Conservation (phyloP, 2,797 vertebrate species). For the Malacoctenus gilli region DNA sequence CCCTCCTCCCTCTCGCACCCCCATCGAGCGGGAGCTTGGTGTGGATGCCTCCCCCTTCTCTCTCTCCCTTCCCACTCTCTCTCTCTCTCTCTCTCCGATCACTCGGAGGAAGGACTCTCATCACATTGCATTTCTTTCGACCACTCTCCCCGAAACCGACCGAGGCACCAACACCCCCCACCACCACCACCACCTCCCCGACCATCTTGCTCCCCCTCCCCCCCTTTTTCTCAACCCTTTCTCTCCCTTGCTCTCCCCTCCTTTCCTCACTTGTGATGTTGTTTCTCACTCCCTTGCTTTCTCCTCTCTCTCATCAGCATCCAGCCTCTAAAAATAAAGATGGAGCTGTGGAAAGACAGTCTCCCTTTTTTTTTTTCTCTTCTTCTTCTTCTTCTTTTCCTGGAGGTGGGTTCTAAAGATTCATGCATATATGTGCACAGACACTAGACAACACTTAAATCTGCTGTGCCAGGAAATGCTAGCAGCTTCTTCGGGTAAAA, state of each 20-base stretch:
- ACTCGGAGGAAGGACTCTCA: slow-evolving; percentile 68
- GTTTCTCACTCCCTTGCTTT: slow-evolving; percentile 56
- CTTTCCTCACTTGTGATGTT: slow-evolving; percentile 44
- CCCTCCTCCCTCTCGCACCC: slow-evolving; percentile 40
- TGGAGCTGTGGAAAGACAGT: slow-evolving; percentile 56
- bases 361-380: slow-evolving; percentile 37
- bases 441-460: slow-evolving; percentile 55
- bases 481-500: slow-evolving; percentile 28
- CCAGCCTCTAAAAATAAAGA: slow-evolving; percentile 77
- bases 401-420: slow-evolving; percentile 63
- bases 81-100: slow-evolving; percentile 46
- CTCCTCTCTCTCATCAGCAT: slow-evolving; percentile 68
- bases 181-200: slow-evolving; percentile 8
- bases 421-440: slow-evolving; percentile 55
- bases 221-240: slow-evolving; percentile 3
- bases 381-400: slow-evolving; percentile 43
- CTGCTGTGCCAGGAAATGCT: slow-evolving; percentile 39
- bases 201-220: slow-evolving; percentile 37
- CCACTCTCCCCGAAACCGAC: slow-evolving; percentile 46
- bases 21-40: slow-evolving; percentile 69
- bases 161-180: slow-evolving; percentile 25
- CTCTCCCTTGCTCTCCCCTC: slow-evolving; percentile 10
- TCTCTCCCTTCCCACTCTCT: slow-evolving; percentile 19
- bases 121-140: slow-evolving; percentile 58
- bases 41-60: slow-evolving; percentile 58